A percentile compares a stretch with the other conserved stretches of the same genome.
Conservation (phyloP, 2,113 vertebrate species). For the Odocoileus hemionus region DNA sequence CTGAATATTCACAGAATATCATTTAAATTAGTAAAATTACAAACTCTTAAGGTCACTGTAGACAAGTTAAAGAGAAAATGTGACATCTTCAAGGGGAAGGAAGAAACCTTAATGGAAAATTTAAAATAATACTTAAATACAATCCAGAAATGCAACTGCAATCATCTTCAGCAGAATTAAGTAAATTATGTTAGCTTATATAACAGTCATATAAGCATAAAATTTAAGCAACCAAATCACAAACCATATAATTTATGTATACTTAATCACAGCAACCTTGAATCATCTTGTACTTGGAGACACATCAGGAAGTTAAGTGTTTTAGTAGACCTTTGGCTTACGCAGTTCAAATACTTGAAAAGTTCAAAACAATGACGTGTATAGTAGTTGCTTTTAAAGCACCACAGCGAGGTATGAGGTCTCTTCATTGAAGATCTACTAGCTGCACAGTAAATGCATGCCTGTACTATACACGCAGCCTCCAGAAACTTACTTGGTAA, state of each 20-base stretch:
- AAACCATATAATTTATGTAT: not conserved
- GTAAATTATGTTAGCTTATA: not conserved
- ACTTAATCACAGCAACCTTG: not conserved
- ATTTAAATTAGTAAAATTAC: not conserved
- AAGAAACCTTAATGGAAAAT: not conserved
- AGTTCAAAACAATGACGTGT: not conserved
- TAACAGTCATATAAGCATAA: not conserved
- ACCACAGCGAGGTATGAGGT: not conserved
- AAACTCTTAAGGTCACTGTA: not conserved
- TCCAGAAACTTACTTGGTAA: not conserved
- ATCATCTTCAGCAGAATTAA: not conserved
- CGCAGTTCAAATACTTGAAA: not conserved
- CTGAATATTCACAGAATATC: not conserved
- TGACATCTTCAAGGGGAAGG: not conserved
- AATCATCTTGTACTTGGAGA: not conserved
- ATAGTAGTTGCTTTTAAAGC: constrained; percentile 13
- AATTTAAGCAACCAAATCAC: constrained; percentile 19
- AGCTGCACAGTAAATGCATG: not conserved
- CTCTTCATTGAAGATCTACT: not conserved
- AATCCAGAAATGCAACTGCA: constrained; percentile 19
- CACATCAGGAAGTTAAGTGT: not conserved
- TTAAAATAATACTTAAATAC: constrained; percentile 7
- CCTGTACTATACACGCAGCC: not conserved
- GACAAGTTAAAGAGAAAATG: constrained; percentile 30
- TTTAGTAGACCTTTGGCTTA: not conserved